Conservation (phyloP, 2,113 vertebrate species). For the Petrocephalus microphthalmus region DNA sequence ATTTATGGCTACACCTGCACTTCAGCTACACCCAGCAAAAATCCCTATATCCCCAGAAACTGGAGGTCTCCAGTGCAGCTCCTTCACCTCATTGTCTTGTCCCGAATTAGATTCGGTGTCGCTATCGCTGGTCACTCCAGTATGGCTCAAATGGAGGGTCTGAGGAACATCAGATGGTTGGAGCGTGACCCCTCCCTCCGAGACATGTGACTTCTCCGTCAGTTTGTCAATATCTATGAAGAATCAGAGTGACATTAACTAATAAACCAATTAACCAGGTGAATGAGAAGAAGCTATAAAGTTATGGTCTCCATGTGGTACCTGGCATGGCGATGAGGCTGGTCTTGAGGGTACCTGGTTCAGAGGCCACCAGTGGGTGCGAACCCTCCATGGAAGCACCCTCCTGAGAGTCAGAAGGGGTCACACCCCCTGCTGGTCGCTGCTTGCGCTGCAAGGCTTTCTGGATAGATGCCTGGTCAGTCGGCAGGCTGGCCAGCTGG, state of each 20-base stretch:
- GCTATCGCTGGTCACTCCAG: slow-evolving; percentile 52
- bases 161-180: slow-evolving; percentile 43
- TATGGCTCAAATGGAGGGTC: slow-evolving; percentile 36
- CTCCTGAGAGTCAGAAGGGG: slow-evolving; percentile 86
- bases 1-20: background rate
- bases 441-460: slow-evolving; percentile 85
- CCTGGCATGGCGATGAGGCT: slow-evolving; percentile 92
- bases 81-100: slow-evolving; percentile 63
- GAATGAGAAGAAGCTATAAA: background rate
- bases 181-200: slow-evolving; percentile 85
- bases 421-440: slow-evolving; percentile 73
- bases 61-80: background rate
- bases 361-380: slow-evolving; percentile 81
- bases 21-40: background rate
- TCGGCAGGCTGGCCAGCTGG: slow-evolving; percentile 88
- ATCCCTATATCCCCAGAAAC: background rate
- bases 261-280: background rate
- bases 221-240: slow-evolving; percentile 85
- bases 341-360: slow-evolving; percentile 85
- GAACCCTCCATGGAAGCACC: slow-evolving; percentile 92
- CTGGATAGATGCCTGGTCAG: slow-evolving; percentile 77
- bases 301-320: slow-evolving; percentile 34
- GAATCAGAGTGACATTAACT: background rate
- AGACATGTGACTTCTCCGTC: slow-evolving; percentile 94
- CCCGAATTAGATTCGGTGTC: slow-evolving; percentile 62